Conservation (phyloP, 2,797 vertebrate species). For the Aulostomus chinensis region DNA sequence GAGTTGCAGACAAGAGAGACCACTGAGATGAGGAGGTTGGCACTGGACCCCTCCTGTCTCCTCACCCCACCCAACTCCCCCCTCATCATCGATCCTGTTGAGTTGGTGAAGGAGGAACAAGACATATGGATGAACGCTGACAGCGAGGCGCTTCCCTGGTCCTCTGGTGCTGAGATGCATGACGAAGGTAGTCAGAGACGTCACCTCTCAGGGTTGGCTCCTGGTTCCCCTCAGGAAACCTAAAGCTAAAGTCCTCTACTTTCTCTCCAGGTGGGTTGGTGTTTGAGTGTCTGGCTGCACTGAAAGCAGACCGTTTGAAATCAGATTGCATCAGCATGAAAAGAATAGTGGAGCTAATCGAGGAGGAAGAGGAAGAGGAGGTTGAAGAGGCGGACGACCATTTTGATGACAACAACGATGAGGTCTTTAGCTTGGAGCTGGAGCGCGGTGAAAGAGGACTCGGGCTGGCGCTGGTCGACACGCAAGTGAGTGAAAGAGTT, state of each 20-base stretch:
- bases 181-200: constrained; percentile 55
- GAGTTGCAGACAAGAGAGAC: constrained; percentile 62
- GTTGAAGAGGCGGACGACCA: constrained; percentile 37
- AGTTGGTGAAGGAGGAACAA: constrained; percentile 17
- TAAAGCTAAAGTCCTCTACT: not conserved
- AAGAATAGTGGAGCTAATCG: constrained; percentile 45
- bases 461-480: constrained; percentile 78
- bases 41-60: constrained; percentile 67
- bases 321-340: constrained; percentile 21
- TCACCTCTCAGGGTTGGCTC: not conserved
- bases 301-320: constrained; percentile 46
- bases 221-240: not conserved
- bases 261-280: constrained; percentile 52
- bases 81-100: constrained; percentile 41
- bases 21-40: constrained; percentile 23
- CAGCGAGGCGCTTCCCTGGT: constrained; percentile 13
- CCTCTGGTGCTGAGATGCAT: constrained; percentile 12
- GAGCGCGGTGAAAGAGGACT: constrained; percentile 74
- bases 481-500: constrained; percentile 73
- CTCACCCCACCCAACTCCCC: constrained; percentile 78
- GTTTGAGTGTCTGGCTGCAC: constrained; percentile 62
- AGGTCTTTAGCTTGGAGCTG: constrained; percentile 80
- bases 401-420: constrained; percentile 51
- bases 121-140: constrained; percentile 23
- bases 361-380: constrained; percentile 52